Conservation (phyloP, 2,888 invertebrate genomes). For the Dasypolia templi region DNA sequence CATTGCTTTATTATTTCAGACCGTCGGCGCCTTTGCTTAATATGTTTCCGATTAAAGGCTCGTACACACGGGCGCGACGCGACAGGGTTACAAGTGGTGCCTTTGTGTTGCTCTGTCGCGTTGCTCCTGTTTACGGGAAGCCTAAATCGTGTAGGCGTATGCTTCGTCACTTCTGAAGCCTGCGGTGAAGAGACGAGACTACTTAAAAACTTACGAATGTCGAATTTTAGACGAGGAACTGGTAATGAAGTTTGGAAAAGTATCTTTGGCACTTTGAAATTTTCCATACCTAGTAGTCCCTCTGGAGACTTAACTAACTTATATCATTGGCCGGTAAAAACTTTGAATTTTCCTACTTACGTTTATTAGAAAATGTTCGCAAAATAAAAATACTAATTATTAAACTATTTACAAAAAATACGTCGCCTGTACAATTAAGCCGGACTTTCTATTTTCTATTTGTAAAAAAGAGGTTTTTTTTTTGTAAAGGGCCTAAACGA, state of each 20-base stretch:
- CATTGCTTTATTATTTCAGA: slow-evolving; percentile 64
- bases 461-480: no score
- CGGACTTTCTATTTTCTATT: not conserved
- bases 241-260: not conserved
- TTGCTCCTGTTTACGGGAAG: no score
- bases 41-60: slow-evolving; percentile 68
- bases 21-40: slow-evolving; percentile 69
- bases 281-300: not conserved
- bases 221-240: not conserved
- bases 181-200: slow-evolving; percentile 7
- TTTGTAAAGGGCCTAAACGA: no score
- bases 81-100: no score
- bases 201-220: slow-evolving; percentile 30
- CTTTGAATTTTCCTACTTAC: not conserved
- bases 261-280: not conserved
- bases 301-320: no score
- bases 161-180: slow-evolving; percentile 57
- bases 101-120: no score
- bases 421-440: not conserved
- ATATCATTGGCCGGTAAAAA: no score
- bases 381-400: not conserved
- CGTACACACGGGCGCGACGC: no score
- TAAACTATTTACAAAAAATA: not conserved
- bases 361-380: not conserved
- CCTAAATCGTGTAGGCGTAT: slow-evolving; percentile 67